Evolutionary conservation across 1,140 invertebrate species (phyloP), one percentile per base, ranked within the genome.

Genomic region (Bombus consobrinus): DNA sequence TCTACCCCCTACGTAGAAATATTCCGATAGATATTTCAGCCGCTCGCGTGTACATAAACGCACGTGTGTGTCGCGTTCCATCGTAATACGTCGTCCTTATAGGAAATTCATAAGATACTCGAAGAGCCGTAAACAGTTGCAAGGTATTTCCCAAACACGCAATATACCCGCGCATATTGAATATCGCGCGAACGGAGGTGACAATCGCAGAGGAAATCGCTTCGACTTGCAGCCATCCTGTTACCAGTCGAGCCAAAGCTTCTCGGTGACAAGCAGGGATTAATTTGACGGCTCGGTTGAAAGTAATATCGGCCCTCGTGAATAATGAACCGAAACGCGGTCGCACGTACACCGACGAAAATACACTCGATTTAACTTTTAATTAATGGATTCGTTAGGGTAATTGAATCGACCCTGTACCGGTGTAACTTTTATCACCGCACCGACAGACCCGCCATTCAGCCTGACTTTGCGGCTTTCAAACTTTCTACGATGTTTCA

Each of bases 291-390:
- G 25, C 28, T 39, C 37, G 28, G n/a, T 32, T 53, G 82, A 84
- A 80, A 72, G 83, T 85, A 79, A 80, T 62, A 85, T 80, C 53
- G 68, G 15, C 2, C 15, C 5, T 53, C 15, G 41, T 84, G 83
- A 84, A 71, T 84, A 84, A 84, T 69, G 43, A 75, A 47, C 34
- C n/a, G 72, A 68, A 43, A 79, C 64, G 37, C n/a, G n/a, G 47
- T 8, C 28, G 47, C 66, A 32, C 41, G 57, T 28, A 57, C 83
- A 15, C 32, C 25, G 37, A 64, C 77, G 28, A 78, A 53, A 64
- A 64, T 62, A 85, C 83, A 80, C 83, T 85, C 83, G 77, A 85
- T 85, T 85, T 85, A 85, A 85, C 83, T 85, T 85, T 85, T 80
- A 85, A 85, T 85, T 85, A 85, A 85, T 85, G 66, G 76, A 85